Evolutionary conservation across 2,113 vertebrate species (phyloP).

Genomic region (Polypterus senegalus): DNA sequence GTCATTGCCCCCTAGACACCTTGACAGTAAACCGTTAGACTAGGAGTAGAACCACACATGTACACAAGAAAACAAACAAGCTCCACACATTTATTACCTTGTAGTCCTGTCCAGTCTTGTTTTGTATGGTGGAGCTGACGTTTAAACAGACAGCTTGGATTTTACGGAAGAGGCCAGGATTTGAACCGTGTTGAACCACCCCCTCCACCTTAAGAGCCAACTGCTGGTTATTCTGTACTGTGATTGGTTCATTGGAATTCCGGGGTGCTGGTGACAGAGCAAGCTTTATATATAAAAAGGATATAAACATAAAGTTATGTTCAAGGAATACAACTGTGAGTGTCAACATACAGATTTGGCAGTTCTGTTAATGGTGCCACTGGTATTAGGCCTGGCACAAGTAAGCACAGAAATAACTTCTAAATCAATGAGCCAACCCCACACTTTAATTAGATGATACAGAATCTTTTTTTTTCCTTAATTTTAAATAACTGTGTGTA

Average conservation of each 20-base stretch:
- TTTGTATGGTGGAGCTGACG: constrained; percentile 81
- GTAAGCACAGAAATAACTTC: too few relatives aligned
- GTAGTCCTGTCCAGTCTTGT: constrained; percentile 75
- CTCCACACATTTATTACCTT: constrained; percentile 50
- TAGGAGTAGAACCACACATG: background rate
- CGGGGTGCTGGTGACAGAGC: constrained; percentile 87
- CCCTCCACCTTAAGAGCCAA: constrained; percentile 90
- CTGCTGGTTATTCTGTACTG: constrained; percentile 86
- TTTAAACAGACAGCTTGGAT: constrained; percentile 88
- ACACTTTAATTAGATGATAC: too few relatives aligned
- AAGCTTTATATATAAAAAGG: constrained; percentile 46
- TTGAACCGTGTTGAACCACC: constrained; percentile 87
- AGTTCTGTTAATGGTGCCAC: too few relatives aligned
- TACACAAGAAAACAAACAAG: background rate
- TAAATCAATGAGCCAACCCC: too few relatives aligned
- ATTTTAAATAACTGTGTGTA: too few relatives aligned
- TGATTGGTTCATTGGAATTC: constrained; percentile 80
- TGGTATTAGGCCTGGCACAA: too few relatives aligned
- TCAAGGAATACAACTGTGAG: background rate
- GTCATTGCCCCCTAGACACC: background rate
- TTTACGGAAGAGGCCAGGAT: constrained; percentile 87
- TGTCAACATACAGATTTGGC: too few relatives aligned
- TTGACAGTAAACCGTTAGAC: background rate
- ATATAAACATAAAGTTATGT: background rate
- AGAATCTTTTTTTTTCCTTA: too few relatives aligned